Base-by-base conservation (phyloP, 2,113 vertebrate species). In the Atherinomorus stipes region DNA sequence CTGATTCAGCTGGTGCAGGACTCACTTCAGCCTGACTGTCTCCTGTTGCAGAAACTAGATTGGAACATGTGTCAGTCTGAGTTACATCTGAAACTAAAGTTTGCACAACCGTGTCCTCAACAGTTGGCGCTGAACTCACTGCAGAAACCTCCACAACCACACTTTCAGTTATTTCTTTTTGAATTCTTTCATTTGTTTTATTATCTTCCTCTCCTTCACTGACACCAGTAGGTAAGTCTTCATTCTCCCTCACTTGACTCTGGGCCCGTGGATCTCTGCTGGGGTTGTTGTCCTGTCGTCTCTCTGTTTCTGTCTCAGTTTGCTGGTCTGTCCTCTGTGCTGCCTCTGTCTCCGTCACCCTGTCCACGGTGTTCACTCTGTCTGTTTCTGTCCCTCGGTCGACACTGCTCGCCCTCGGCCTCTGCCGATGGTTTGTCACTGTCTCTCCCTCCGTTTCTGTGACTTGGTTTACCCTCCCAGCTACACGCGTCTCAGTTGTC, bases 271-370 rank as follows among this genome's bases (percentile, higher is more conserved):
- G 64, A 53, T 82, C 64, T 79, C 77, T 69, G 7, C 44, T 54
- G 38, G 85, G 76, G 68, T 88, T 87, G 64, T 85, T 83, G 31
- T 76, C 58, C 12, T 52, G 72, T 12, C 16, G 59, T 80, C 84
- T 90, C 1, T 82, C 79, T 19, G 51, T 60, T 59, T 89, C 90
- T 11, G 88, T 93, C 72, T 91, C 89, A 6, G 76, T 90, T 56
- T 79, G 76, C 21, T 80, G 87, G 0, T 91, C 85, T 28, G 75
- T 78, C 65, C 87, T 91, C 57, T 77, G 78, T 9, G 89, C 88
- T 54, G 5, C 79, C 60, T 88, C 88, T 10, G 90, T 93, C 66
- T 92, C 90, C 16, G 90, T 93, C 40, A 92, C 83, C 54, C 88
- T 75, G 74, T 93, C 77, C 10, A 0, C 85, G 0, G 64, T 91